phyloP scores from a whole-genome alignment of 1,140 invertebrate species.

The Diabrotica undecimpunctata region DNA sequence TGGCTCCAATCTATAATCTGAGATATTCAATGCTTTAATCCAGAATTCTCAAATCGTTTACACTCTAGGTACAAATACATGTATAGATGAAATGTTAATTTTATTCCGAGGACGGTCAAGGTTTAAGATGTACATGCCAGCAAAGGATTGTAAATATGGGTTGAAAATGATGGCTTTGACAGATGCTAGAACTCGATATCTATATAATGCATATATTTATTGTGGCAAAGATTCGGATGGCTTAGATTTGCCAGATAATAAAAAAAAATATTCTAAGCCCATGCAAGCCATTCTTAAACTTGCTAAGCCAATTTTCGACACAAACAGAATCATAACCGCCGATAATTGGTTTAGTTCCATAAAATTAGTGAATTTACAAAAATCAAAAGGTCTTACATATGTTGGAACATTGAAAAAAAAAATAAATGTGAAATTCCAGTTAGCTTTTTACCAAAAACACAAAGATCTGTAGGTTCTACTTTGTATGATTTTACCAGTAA shows the following conservation, averaged over 20 bases:
- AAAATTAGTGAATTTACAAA: slow-evolving; percentile 28
- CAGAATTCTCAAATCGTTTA: too few species aligned
- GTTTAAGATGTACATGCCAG: slow-evolving; percentile 22
- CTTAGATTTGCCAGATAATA: too few species aligned
- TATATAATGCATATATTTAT: slow-evolving; percentile 20
- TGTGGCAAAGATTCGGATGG: too few species aligned
- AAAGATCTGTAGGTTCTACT: too few species aligned
- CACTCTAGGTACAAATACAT: too few species aligned
- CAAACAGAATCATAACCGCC: slow-evolving; percentile 43
- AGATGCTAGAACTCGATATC: slow-evolving; percentile 18
- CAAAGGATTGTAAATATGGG: slow-evolving; percentile 16
- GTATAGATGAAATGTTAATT: too few species aligned
- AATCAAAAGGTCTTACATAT: slow-evolving; percentile 37
- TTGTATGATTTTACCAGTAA: too few species aligned
- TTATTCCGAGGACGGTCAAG: too few species aligned
- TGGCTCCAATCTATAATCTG: too few species aligned
- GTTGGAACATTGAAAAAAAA: slow-evolving; percentile 44
- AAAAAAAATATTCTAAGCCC: slow-evolving; percentile 15
- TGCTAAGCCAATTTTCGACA: slow-evolving; percentile 31
- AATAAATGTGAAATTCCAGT: too few species aligned
- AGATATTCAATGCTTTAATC: too few species aligned
- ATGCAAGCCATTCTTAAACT: slow-evolving; percentile 38
- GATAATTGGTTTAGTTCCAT: slow-evolving; percentile 47
- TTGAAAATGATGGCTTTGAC: slow-evolving; percentile 17
- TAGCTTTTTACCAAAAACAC: too few species aligned